These are phyloP conservation scores for Notocelia uddmanniana DNA, from an alignment of 2,888 invertebrate species.

Conservation along the genomic window DNA sequence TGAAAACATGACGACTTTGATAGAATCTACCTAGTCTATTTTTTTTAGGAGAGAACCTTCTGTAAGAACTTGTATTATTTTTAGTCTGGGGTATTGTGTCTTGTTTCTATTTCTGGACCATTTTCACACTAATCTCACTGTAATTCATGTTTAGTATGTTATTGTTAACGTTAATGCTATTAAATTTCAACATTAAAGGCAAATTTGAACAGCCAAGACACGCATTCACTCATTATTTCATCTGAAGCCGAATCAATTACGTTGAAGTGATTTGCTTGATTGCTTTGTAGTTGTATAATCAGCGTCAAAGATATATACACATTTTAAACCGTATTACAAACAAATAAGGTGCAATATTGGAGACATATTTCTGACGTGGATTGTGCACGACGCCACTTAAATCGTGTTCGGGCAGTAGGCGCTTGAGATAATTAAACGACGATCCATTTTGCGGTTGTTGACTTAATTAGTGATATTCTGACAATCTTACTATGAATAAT, in stretches of 20 bases:
- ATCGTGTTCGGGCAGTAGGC: conserved; percentile 18
- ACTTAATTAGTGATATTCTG: conserved; percentile 36
- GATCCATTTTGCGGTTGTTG: conserved; percentile 30
- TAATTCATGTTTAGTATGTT: background rate
- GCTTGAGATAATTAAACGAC: conserved; percentile 38
- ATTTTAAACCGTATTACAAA: no score
- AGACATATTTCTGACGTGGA: no score
- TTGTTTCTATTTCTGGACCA: background rate
- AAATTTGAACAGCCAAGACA: background rate
- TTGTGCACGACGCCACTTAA: conserved; percentile 24
- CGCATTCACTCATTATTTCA: background rate
- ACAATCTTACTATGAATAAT: background rate
- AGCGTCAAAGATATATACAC: no score
- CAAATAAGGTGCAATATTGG: no score
- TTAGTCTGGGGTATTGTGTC: no score
- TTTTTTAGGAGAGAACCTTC: no score
- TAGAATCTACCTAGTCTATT: no score
- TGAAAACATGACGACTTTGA: no score
- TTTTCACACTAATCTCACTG: no score
- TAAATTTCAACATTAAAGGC: background rate
- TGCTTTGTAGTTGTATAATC: conserved; percentile 20
- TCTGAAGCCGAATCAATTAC: conserved; percentile 12
- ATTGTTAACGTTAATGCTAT: background rate
- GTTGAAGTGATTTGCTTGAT: conserved; percentile 25
- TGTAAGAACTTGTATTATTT: no score